These are phyloP conservation scores for Hyppa rectilinea DNA, from an alignment of 2,888 invertebrate genomes.

Conservation along the genomic window DNA sequence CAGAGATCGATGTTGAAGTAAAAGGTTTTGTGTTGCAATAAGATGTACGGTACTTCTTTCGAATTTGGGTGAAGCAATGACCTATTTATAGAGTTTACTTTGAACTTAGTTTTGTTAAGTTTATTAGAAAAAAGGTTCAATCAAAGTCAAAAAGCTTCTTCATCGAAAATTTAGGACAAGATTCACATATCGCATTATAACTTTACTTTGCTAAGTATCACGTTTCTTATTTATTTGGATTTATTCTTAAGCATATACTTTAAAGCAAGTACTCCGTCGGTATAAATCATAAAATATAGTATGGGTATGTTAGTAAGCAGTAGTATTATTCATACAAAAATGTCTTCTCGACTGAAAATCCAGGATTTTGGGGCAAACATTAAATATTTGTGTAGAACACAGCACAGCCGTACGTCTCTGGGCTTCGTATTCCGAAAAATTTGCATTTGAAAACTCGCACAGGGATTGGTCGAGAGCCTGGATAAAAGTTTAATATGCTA, in stretches of 20 bases:
- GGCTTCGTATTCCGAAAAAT: constrained; percentile 58
- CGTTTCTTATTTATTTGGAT: no score
- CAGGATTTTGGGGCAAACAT: constrained; percentile 42
- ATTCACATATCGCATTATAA: not conserved
- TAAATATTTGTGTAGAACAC: constrained; percentile 53
- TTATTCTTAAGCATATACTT: not conserved
- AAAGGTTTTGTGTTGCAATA: constrained; percentile 44
- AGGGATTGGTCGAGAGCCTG: constrained; percentile 9
- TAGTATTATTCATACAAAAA: constrained; percentile 24
- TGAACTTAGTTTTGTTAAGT: not conserved
- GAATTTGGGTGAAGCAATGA: not conserved
- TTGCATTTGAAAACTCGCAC: constrained; percentile 63
- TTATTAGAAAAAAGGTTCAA: not conserved
- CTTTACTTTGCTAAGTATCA: not conserved
- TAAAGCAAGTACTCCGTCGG: not conserved
- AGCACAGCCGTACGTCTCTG: constrained; percentile 29
- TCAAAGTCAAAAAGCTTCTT: not conserved
- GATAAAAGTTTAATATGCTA: constrained; percentile 58
- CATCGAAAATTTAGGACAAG: no score
- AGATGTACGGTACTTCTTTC: constrained; percentile 1
- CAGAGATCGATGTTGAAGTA: constrained; percentile 48
- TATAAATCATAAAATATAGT: not conserved
- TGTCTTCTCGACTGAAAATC: not conserved
- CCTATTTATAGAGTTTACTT: not conserved
- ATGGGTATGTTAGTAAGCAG: not conserved